A percentile compares a stretch with the other conserved stretches of the same genome.
Conservation (phyloP, 2,888 invertebrate genomes). For the Scrobipalpa costella region DNA sequence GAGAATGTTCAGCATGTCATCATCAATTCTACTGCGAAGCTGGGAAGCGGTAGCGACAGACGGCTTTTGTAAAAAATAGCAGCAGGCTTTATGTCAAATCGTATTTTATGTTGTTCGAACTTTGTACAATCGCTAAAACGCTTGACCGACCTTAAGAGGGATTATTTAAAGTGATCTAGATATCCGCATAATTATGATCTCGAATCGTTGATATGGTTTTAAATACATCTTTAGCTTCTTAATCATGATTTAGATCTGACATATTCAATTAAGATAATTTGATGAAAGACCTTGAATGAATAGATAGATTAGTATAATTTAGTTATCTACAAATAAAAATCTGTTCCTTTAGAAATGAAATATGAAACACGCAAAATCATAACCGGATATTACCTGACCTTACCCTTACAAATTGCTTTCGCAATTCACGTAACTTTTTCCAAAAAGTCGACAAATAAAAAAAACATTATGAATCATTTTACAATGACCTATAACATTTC, state of each 20-base stretch:
- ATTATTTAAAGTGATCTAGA: conserved; percentile 9
- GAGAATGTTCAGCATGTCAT: conserved; percentile 28
- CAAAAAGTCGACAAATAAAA: conserved; percentile 7
- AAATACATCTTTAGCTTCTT: conserved; percentile 10
- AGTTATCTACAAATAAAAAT: neutral
- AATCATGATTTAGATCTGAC: conserved; percentile 19
- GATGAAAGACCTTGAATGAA: neutral
- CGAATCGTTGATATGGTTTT: neutral
- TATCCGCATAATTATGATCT: conserved; percentile 6
- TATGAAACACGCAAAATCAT: neutral
- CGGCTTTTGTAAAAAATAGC: conserved; percentile 7
- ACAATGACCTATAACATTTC: conserved; percentile 54
- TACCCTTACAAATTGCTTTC: conserved; percentile 2
- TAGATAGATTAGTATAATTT: neutral
- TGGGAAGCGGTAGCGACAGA: conserved; percentile 11
- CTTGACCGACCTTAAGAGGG: neutral
- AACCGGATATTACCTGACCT: conserved; percentile 6
- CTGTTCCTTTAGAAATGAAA: neutral
- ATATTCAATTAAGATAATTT: conserved; percentile 3
- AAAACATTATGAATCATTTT: conserved; percentile 52
- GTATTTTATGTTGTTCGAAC: neutral
- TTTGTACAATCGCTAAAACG: neutral
- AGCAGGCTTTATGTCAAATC: neutral
- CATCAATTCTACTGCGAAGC: conserved; percentile 19
- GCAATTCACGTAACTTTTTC: neutral